A percentile compares a stretch with the other conserved stretches of the same genome.
Evolutionary conservation across 2,113 vertebrate species (phyloP).

Genomic region (Poeciliopsis turrubarensis): DNA sequence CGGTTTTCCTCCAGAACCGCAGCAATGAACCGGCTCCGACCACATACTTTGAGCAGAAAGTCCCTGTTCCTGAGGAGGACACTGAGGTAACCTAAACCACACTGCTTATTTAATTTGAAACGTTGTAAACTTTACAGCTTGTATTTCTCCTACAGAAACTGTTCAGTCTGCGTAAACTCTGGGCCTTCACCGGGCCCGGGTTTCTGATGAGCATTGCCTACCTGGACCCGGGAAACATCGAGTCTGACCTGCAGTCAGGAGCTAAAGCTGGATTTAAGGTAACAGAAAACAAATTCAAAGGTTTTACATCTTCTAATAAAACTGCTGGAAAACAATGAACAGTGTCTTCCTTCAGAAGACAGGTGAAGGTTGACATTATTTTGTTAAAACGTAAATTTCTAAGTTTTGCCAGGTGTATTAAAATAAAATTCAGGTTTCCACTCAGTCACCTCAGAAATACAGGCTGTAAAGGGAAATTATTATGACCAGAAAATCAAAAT

Average conservation of each 20-base stretch:
- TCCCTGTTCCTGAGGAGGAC: conserved; percentile 85
- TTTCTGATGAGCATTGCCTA: conserved; percentile 99
- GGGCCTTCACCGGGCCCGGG: conserved; percentile 97
- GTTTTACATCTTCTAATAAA: too few species aligned
- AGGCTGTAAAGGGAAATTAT: too few species aligned
- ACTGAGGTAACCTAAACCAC: conserved; percentile 22
- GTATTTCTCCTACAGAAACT: conserved; percentile 47
- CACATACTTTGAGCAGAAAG: conserved; percentile 92
- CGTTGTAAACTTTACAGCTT: background rate
- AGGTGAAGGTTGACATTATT: too few species aligned
- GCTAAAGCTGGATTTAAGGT: conserved; percentile 96
- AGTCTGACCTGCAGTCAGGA: conserved; percentile 96
- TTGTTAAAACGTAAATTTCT: too few species aligned
- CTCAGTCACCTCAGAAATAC: too few species aligned
- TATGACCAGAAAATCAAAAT: too few species aligned
- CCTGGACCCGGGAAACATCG: conserved; percentile 97
- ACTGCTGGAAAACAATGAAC: too few species aligned
- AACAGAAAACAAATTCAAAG: background rate
- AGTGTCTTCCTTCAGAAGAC: too few species aligned
- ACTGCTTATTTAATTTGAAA: background rate
- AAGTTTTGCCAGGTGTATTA: too few species aligned
- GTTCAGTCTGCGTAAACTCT: conserved; percentile 96
- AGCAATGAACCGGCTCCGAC: conserved; percentile 67
- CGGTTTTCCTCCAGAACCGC: conserved; percentile 37
- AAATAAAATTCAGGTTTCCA: too few species aligned